These are phyloP conservation scores for Luperina nickerlii DNA, from an alignment of 2,888 invertebrate genomes.

Conservation along the genomic window DNA sequence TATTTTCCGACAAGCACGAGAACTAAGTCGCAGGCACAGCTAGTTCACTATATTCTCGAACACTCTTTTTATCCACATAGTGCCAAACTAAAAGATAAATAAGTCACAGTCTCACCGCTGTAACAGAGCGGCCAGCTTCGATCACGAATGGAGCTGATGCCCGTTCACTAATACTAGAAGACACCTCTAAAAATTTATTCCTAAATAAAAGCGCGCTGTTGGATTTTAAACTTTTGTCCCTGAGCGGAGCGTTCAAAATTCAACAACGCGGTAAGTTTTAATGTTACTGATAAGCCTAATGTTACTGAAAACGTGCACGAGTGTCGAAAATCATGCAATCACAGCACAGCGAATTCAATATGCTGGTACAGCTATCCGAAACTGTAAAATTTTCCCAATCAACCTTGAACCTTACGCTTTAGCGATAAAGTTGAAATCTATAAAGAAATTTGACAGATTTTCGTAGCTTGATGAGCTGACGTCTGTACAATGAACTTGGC, in stretches of 20 bases:
- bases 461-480: too few species aligned
- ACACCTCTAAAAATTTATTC: background rate
- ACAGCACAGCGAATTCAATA: conserved; percentile 36
- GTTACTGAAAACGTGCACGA: background rate
- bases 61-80: too few species aligned
- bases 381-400: too few species aligned
- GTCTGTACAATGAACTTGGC: conserved; percentile 48
- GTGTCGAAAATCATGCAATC: conserved; percentile 45
- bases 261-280: too few species aligned
- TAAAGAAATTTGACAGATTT: too few species aligned
- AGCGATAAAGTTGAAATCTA: too few species aligned
- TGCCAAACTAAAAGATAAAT: conserved; percentile 3
- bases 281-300: background rate
- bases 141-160: conserved; percentile 26
- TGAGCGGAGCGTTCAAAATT: background rate
- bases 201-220: background rate
- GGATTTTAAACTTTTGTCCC: background rate
- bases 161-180: background rate
- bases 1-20: too few species aligned
- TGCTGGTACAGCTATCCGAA: background rate
- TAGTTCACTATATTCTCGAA: too few species aligned
- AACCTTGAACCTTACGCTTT: too few species aligned
- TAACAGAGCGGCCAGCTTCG: background rate
- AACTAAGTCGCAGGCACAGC: too few species aligned
- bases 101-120: conserved; percentile 6